Base-by-base conservation (phyloP, 2,797 vertebrate species). In the Gorsachius magnificus region DNA sequence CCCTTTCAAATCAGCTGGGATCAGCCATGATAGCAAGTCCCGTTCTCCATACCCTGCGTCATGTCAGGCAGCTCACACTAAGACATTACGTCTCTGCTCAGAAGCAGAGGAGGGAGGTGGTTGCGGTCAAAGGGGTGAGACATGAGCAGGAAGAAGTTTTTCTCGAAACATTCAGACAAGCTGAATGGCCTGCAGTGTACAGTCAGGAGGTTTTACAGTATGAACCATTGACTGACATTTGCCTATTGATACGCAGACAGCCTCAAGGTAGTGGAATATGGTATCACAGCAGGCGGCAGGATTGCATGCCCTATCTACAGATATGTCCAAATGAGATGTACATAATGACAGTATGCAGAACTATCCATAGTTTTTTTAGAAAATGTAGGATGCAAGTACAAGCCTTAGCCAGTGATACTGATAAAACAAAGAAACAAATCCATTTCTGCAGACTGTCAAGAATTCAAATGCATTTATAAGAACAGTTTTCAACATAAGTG, bases 261-360 rank as follows among this genome's bases (percentile, higher is more conserved):
- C 16, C 57, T 38, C 45, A 43, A 0, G 0, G 4, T 0, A 70
- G 72, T 5, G 24, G 28, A 41, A 50, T 5, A 16, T 46, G 57
- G 16, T 43, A 51, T 16, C 84, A 61, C 38, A 83, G 77, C 46
- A 81, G 33, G 64, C 31, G 57, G 80, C 51, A 84, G 70, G 63
- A 77, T 50, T 17, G 7, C 38, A 9, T 54, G 46, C 8, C 45
- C 61, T 3, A 0, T 8, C 21, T 51, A 66, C 35, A 64, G 61
- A 1, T 25, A 15, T 6, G 13, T 31, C 70, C 80, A 65, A 57
- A 60, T 16, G 43, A 88, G 38, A n/a, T n/a, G 16, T 8, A 74
- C 38, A 25, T 36, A 79, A 77, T 21, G 35, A 25, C 41, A 75
- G 50, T n/a, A 56, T 18, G 11, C 43, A 84, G 22, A 79, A 82